These are phyloP conservation scores for Apaloderma vittatum DNA, from an alignment of 2,113 vertebrate species.

Conservation along the genomic window DNA sequence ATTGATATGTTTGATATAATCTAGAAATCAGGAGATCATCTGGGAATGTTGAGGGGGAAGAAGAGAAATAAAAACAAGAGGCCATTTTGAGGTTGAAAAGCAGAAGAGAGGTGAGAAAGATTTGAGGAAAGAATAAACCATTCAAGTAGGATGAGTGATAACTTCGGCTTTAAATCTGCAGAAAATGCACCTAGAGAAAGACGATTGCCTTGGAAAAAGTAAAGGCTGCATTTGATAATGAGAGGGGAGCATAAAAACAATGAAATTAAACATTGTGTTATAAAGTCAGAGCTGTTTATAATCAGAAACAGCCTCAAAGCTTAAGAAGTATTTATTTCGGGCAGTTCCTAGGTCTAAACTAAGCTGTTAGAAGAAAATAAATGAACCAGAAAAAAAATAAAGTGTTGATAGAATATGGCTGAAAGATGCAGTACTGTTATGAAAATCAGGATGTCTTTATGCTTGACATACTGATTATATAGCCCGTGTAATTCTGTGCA, in stretches of 20 bases:
- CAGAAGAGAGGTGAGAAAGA: background rate
- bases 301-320: background rate
- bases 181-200: background rate
- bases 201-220: background rate
- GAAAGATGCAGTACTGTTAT: background rate
- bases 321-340: background rate
- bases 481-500: accelerated
- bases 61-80: background rate
- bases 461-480: background rate
- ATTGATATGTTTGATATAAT: background rate
- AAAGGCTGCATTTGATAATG: background rate
- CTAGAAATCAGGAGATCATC: background rate
- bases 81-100: background rate
- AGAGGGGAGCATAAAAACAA: background rate
- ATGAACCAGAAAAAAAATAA: background rate
- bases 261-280: background rate
- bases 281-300: background rate
- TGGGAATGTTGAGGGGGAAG: background rate
- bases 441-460: background rate
- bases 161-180: background rate
- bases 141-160: background rate
- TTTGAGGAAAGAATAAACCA: background rate
- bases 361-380: background rate
- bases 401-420: background rate
- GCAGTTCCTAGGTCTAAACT: background rate